Percentiles rank a stretch among this genome's conserved stretches.
These are phyloP conservation scores for Eupeodes corollae DNA, from an alignment of 1,140 invertebrate species.

Conservation along the genomic window DNA sequence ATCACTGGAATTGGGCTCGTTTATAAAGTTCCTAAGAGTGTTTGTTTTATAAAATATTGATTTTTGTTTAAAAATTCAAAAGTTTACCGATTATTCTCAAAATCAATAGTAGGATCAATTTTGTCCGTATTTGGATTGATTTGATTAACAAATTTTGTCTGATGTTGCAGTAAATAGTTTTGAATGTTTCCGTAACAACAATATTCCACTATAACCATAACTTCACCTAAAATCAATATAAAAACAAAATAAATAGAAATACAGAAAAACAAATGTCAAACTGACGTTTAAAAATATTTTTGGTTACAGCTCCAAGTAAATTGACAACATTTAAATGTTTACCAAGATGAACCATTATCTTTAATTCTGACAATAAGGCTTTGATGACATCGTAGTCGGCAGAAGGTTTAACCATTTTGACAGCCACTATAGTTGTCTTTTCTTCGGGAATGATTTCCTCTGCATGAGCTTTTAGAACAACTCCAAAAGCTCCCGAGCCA, in stretches of 20 bases:
- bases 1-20: too few species aligned
- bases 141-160: constrained; percentile 70
- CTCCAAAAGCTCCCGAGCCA: constrained; percentile 84
- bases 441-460: constrained; percentile 61
- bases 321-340: constrained; percentile 93
- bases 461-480: constrained; percentile 80
- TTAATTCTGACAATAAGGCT: constrained; percentile 80
- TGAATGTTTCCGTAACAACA: constrained; percentile 83
- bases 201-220: constrained; percentile 87
- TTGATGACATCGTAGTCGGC: constrained; percentile 55
- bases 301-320: constrained; percentile 84
- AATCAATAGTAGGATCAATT: constrained; percentile 50
- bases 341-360: constrained; percentile 90
- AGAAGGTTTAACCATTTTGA: constrained; percentile 75
- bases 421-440: constrained; percentile 60
- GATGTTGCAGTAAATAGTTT: constrained; percentile 67
- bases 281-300: constrained; percentile 76
- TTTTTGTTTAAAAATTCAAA: background rate
- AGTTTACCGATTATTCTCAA: constrained; percentile 32
- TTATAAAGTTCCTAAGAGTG: background rate
- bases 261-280: background rate
- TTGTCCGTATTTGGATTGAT: constrained; percentile 52
- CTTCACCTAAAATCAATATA: constrained; percentile 48
- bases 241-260: background rate
- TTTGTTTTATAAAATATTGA: background rate